phyloP scores from a whole-genome alignment of 64 coral and sea anemone genomes.

The Orbicella faveolata region DNA sequence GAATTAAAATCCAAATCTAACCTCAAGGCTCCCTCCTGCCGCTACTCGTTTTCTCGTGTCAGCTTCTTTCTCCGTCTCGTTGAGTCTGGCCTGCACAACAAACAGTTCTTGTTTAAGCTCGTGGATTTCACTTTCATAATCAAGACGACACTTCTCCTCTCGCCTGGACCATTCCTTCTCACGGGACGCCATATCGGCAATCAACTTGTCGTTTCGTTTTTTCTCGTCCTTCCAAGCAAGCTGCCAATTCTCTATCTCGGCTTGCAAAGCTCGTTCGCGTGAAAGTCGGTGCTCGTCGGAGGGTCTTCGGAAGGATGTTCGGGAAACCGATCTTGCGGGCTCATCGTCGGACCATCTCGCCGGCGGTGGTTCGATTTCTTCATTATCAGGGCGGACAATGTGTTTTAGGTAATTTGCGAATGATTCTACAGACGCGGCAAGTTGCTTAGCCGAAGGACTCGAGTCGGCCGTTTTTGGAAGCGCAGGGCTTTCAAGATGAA shows the following conservation, averaged over 20 bases:
- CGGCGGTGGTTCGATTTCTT: constrained; percentile 30
- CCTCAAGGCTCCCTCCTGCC: constrained; percentile 78
- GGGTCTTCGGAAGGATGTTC: constrained; percentile 41
- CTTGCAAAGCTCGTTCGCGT: constrained; percentile 70
- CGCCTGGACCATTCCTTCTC: constrained; percentile 84
- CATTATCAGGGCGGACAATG: constrained; percentile 64
- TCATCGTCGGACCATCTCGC: constrained; percentile 77
- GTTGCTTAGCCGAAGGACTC: constrained; percentile 42
- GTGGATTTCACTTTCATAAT: constrained; percentile 90
- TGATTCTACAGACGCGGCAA: constrained; percentile 88
- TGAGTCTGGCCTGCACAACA: constrained; percentile 65
- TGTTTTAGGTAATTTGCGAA: constrained; percentile 95
- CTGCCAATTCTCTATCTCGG: constrained; percentile 91
- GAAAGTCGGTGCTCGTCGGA: constrained; percentile 65
- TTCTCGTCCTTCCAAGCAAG: constrained; percentile 88
- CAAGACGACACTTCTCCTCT: constrained; percentile 67
- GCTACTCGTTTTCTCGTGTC: constrained; percentile 75
- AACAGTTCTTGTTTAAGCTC: constrained; percentile 96
- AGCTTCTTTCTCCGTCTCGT: constrained; percentile 70
- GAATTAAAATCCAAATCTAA: background rate
- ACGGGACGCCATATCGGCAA: constrained; percentile 68
- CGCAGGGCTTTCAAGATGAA: constrained; percentile 12
- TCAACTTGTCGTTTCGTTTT: constrained; percentile 86
- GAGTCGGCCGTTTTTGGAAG: constrained; percentile 9
- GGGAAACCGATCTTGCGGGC: constrained; percentile 63